Percentiles rank a stretch among this genome's conserved stretches.
These are phyloP conservation scores for Leucoraja erinaceus DNA, from an alignment of 2,113 vertebrate genomes.

Conservation along the genomic window DNA sequence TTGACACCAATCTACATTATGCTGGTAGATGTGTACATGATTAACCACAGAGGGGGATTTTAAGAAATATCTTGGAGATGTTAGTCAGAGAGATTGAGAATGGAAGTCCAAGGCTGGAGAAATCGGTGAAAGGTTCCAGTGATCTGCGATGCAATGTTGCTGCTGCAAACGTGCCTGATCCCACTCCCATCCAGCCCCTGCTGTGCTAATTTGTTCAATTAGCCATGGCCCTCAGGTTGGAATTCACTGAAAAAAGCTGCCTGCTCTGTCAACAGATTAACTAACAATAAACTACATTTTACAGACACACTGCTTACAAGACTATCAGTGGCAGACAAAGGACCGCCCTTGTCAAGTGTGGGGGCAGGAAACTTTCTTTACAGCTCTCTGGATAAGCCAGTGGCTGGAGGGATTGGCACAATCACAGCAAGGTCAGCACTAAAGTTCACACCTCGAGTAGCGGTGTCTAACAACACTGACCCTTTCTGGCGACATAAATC, in stretches of 20 bases:
- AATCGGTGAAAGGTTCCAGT: not conserved
- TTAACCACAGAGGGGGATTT: not conserved
- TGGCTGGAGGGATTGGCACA: constrained; percentile 48
- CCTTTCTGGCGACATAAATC: constrained; percentile 64
- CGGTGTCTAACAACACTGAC: constrained; percentile 59
- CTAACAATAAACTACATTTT: constrained; percentile 68
- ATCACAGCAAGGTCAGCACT: constrained; percentile 51
- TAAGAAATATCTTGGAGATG: not conserved
- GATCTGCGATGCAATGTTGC: not conserved
- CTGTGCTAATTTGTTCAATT: constrained; percentile 98
- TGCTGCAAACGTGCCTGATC: not conserved
- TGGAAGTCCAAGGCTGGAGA: not conserved
- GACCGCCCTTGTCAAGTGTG: constrained; percentile 47
- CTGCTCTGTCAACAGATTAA: constrained; percentile 71
- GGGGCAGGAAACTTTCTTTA: constrained; percentile 9
- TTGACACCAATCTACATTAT: not conserved
- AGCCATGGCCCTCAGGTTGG: constrained; percentile 77
- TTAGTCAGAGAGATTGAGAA: not conserved
- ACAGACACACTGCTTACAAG: constrained; percentile 56
- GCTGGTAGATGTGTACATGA: too few relatives aligned
- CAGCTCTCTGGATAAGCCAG: constrained; percentile 45
- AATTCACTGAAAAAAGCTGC: constrained; percentile 79
- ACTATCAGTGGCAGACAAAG: constrained; percentile 51
- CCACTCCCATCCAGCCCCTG: constrained; percentile 50
- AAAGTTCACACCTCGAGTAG: constrained; percentile 60